phyloP scores from a whole-genome alignment of 1,140 invertebrate species.

The Hormaphis cornu region DNA sequence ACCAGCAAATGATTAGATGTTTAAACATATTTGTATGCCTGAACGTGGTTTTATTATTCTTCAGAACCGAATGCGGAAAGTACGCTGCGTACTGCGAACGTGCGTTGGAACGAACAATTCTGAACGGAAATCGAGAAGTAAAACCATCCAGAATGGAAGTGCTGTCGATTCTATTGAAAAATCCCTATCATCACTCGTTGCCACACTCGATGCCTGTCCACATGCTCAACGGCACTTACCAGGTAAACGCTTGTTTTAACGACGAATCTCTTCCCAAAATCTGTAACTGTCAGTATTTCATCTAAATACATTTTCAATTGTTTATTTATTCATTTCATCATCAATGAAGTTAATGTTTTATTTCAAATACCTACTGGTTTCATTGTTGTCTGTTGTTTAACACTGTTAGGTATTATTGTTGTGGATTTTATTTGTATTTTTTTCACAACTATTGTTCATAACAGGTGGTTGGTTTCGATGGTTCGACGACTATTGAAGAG shows the following conservation, averaged over 20 bases:
- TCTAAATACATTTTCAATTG: too few relatives aligned
- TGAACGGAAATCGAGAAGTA: slow-evolving; percentile 74
- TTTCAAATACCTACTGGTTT: not conserved
- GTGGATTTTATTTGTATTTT: not conserved
- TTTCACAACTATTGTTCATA: too few relatives aligned
- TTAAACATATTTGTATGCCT: too few relatives aligned
- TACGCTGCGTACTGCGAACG: slow-evolving; percentile 92
- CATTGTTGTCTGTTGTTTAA: too few relatives aligned
- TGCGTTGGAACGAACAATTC: slow-evolving; percentile 76
- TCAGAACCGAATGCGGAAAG: slow-evolving; percentile 83
- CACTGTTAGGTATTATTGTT: not conserved
- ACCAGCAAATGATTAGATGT: too few relatives aligned
- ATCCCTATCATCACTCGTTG: slow-evolving; percentile 91
- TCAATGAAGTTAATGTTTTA: not conserved
- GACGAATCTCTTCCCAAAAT: too few relatives aligned
- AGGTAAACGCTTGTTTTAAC: too few relatives aligned
- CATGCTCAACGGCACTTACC: slow-evolving; percentile 85
- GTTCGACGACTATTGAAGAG: slow-evolving; percentile 85
- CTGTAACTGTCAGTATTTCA: too few relatives aligned
- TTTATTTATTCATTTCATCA: too few relatives aligned
- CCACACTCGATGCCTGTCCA: slow-evolving; percentile 95
- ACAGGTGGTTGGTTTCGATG: slow-evolving; percentile 90
- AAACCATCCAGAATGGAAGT: slow-evolving; percentile 94
- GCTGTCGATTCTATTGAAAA: slow-evolving; percentile 88
- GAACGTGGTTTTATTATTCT: slow-evolving; percentile 36